These are phyloP conservation scores for Nemotelus nigrinus DNA, from an alignment of 2,888 invertebrate genomes.

Conservation along the genomic window DNA sequence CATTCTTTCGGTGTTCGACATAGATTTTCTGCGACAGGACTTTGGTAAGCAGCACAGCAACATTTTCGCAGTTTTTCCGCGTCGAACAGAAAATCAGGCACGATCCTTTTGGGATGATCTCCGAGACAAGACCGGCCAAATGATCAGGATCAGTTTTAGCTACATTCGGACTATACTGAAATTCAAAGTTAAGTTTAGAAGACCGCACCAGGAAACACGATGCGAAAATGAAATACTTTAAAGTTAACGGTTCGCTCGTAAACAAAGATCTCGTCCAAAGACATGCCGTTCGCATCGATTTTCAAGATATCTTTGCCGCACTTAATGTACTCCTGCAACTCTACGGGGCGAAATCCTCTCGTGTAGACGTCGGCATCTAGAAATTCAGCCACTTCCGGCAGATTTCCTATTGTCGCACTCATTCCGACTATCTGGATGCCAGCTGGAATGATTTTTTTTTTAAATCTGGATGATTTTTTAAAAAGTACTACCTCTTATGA, in stretches of 20 bases:
- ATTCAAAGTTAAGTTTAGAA: slow-evolving; percentile 41
- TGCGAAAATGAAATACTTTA: slow-evolving; percentile 53
- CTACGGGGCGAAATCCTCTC: slow-evolving; percentile 88
- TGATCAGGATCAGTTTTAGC: slow-evolving; percentile 79
- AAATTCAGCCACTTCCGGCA: slow-evolving; percentile 82
- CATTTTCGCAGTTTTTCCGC: slow-evolving; percentile 91
- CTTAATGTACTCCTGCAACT: slow-evolving; percentile 85
- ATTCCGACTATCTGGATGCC: slow-evolving; percentile 91
- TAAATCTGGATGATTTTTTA: background rate
- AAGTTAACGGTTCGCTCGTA: slow-evolving; percentile 67
- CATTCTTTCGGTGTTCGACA: slow-evolving; percentile 67
- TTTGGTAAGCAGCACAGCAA: slow-evolving; percentile 79
- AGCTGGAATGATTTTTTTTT: slow-evolving; percentile 61
- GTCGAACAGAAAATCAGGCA: slow-evolving; percentile 94
- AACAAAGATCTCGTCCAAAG: slow-evolving; percentile 68
- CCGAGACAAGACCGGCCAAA: slow-evolving; percentile 80
- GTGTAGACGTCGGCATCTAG: slow-evolving; percentile 83
- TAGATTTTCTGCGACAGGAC: slow-evolving; percentile 69
- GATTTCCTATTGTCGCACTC: slow-evolving; percentile 96
- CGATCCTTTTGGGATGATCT: slow-evolving; percentile 81
- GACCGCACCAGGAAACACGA: background rate
- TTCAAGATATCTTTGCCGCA: slow-evolving; percentile 70
- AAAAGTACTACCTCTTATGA: slow-evolving; percentile 69
- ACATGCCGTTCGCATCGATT: slow-evolving; percentile 66
- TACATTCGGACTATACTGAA: slow-evolving; percentile 72